Evolutionary conservation across 1,140 invertebrate species (phyloP).

Genomic region (Caenorhabditis tropicalis): DNA sequence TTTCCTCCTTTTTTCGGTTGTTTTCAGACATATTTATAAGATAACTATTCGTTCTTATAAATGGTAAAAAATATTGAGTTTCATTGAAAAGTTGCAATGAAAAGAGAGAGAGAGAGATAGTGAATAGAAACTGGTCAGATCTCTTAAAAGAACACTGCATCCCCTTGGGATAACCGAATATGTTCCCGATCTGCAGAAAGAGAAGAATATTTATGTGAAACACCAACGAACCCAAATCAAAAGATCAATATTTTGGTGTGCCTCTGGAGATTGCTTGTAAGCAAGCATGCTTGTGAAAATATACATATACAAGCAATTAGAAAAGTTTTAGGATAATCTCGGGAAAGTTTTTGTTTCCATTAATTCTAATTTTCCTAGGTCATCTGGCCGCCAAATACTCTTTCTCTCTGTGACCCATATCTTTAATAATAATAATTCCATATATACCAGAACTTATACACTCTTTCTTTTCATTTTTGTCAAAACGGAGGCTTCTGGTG

Average conservation of each 20-base stretch:
- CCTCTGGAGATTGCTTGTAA: background rate
- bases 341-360: too few relatives aligned
- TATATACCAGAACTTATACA: background rate
- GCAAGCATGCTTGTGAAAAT: too few relatives aligned
- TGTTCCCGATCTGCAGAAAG: background rate
- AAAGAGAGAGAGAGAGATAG: background rate
- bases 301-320: too few relatives aligned
- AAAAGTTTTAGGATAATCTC: too few relatives aligned
- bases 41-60: background rate
- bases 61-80: background rate
- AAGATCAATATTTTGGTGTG: background rate
- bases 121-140: background rate
- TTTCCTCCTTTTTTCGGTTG: slow-evolving; percentile 1
- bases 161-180: background rate
- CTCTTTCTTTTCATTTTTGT: background rate
- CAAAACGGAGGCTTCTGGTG: too few relatives aligned
- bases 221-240: background rate
- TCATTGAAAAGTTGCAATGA: background rate
- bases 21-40: background rate
- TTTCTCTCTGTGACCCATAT: background rate
- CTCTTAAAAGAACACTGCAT: background rate
- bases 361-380: slow-evolving; percentile 21
- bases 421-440: background rate
- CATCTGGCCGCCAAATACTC: slow-evolving; percentile 27
- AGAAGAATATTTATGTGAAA: background rate